A percentile compares a stretch with the other conserved stretches of the same genome.
phyloP scores from a whole-genome alignment of 1,140 invertebrate genomes.

The Diachasma alloeum region DNA sequence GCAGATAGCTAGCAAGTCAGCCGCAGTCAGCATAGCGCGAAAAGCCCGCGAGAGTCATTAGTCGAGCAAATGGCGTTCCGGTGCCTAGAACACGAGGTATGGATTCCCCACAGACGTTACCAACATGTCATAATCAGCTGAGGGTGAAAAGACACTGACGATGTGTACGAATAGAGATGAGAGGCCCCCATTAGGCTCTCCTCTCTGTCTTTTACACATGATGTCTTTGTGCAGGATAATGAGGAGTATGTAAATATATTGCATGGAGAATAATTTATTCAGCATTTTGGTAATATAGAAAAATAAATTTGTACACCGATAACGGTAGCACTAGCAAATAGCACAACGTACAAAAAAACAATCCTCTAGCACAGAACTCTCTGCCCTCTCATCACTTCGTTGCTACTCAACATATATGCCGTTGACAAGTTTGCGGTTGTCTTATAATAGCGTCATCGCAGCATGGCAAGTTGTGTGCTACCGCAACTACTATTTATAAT shows the following conservation, averaged over 20 bases:
- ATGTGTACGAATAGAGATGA: constrained; percentile 52
- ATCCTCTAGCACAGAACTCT: constrained; percentile 22
- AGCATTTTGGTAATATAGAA: no score
- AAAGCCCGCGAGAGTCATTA: constrained; percentile 61
- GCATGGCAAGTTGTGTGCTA: constrained; percentile 33
- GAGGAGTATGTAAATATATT: neutral
- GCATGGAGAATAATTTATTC: neutral
- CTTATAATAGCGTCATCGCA: constrained; percentile 59
- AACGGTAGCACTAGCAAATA: constrained; percentile 20
- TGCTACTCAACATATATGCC: constrained; percentile 27
- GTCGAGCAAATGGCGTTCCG: constrained; percentile 61
- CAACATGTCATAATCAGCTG: constrained; percentile 64
- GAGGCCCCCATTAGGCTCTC: constrained; percentile 57
- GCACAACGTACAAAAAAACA: constrained; percentile 32
- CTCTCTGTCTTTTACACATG: neutral
- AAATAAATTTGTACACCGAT: neutral
- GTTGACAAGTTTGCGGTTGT: constrained; percentile 63
- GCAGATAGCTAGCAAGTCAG: constrained; percentile 40
- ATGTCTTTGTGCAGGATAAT: neutral
- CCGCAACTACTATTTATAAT: constrained; percentile 42
- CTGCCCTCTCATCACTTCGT: constrained; percentile 23
- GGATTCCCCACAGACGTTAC: constrained; percentile 52
- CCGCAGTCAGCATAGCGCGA: neutral
- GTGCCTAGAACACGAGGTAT: constrained; percentile 58
- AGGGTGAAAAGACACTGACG: constrained; percentile 54